Conservation (phyloP, 2,113 vertebrate genomes). For the Rissa tridactyla region DNA sequence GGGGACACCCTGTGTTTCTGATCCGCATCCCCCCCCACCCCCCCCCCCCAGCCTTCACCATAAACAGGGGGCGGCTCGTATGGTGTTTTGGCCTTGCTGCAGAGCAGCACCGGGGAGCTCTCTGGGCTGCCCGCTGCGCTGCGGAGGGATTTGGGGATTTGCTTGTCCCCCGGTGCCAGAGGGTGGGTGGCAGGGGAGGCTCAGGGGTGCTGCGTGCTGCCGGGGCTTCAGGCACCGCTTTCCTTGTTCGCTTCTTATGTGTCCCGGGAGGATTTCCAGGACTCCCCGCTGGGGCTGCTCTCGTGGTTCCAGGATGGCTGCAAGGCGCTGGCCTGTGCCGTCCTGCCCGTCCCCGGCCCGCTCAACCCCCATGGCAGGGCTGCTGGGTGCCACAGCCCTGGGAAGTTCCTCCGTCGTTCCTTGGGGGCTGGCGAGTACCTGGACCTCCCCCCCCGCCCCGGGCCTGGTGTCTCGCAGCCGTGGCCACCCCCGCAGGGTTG, state of each 20-base stretch:
- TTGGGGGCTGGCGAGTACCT: not conserved
- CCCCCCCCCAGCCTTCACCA: not conserved
- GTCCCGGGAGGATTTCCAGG: not conserved
- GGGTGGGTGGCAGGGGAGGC: not conserved
- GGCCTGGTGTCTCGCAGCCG: accelerated
- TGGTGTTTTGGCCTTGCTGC: not conserved
- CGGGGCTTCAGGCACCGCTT: accelerated
- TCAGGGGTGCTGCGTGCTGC: not conserved
- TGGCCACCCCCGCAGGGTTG: not conserved
- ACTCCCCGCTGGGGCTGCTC: accelerated
- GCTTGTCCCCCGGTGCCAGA: not conserved
- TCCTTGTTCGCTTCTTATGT: not conserved
- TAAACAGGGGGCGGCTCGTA: not conserved
- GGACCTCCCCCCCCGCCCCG: too few relatives aligned
- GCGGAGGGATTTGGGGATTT: accelerated
- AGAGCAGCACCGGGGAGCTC: not conserved
- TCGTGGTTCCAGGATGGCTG: not conserved
- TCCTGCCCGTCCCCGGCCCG: not conserved
- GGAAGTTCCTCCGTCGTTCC: not conserved
- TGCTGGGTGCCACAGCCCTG: not conserved
- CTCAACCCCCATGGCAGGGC: not conserved
- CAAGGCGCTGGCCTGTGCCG: not conserved
- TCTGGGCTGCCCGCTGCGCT: not conserved
- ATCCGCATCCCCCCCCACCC: too few relatives aligned
- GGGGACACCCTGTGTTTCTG: not conserved